Conservation (phyloP, 2,797 vertebrate species). For the Pseudochirops cupreus region DNA sequence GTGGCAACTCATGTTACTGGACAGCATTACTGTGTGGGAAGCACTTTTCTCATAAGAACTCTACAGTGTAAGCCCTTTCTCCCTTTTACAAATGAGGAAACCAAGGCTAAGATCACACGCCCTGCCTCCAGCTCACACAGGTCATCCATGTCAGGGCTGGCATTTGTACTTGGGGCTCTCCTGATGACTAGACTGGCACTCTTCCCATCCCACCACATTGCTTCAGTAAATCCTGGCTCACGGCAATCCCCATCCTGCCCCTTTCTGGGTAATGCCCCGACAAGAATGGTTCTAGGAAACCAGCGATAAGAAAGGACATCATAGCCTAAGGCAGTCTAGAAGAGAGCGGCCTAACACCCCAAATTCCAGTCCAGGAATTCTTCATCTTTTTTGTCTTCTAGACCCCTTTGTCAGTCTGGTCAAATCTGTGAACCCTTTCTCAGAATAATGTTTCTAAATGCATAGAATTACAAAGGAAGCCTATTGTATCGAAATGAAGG, state of each 20-base stretch:
- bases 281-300: neutral
- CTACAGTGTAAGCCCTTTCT: neutral
- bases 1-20: neutral
- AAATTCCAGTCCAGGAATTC: neutral
- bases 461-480: neutral
- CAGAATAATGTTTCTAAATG: neutral
- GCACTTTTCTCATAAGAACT: neutral
- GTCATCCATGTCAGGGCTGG: neutral
- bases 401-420: neutral
- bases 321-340: neutral
- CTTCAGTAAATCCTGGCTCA: neutral
- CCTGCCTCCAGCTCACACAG: neutral
- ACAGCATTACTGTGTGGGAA: neutral
- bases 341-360: neutral
- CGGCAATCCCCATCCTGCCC: neutral
- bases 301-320: neutral
- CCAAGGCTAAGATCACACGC: neutral
- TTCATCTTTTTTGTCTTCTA: neutral
- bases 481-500: neutral
- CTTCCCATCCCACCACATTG: neutral
- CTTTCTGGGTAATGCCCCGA: neutral
- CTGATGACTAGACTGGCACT: neutral
- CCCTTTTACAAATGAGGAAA: neutral
- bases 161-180: neutral
- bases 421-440: neutral